phyloP scores from a whole-genome alignment of 2,888 invertebrate species.

The Drosophila austrosaltans region DNA sequence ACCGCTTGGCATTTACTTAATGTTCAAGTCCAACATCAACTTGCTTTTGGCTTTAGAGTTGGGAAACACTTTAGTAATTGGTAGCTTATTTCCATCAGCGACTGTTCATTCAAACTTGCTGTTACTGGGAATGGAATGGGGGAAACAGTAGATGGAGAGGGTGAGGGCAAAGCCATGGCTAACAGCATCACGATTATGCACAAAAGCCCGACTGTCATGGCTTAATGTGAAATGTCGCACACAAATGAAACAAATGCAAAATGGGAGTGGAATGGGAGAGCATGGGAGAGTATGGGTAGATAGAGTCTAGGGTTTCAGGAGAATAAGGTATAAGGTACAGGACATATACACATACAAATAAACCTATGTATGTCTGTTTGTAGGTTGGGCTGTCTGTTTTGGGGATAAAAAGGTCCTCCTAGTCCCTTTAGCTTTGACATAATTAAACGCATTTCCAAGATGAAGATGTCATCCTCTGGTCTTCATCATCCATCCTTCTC shows the following conservation, averaged over 20 bases:
- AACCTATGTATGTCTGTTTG: not conserved
- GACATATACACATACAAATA: not conserved
- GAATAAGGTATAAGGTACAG: constrained; percentile 27
- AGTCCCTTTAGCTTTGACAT: constrained; percentile 67
- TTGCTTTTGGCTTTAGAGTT: constrained; percentile 51
- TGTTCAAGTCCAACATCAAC: constrained; percentile 10
- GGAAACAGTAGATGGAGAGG: not conserved
- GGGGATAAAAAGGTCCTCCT: constrained; percentile 38
- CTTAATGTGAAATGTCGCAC: constrained; percentile 64
- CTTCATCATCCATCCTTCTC: not conserved
- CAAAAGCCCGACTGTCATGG: constrained; percentile 58
- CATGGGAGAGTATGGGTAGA: constrained; percentile 5
- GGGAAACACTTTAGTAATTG: constrained; percentile 75
- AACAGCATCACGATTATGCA: constrained; percentile 74
- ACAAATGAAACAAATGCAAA: constrained; percentile 66
- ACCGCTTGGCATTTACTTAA: constrained; percentile 32
- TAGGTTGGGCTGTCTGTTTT: not conserved
- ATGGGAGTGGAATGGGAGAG: constrained; percentile 15
- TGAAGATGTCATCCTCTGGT: constrained; percentile 46
- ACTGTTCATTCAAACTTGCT: constrained; percentile 41
- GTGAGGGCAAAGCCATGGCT: constrained; percentile 35
- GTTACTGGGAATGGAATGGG: constrained; percentile 23
- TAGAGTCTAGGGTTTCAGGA: constrained; percentile 11
- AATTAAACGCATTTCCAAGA: constrained; percentile 76
- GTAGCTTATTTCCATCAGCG: constrained; percentile 69